Base-by-base conservation (phyloP, 2,888 invertebrate genomes). In the Aspidiotus destructor region DNA sequence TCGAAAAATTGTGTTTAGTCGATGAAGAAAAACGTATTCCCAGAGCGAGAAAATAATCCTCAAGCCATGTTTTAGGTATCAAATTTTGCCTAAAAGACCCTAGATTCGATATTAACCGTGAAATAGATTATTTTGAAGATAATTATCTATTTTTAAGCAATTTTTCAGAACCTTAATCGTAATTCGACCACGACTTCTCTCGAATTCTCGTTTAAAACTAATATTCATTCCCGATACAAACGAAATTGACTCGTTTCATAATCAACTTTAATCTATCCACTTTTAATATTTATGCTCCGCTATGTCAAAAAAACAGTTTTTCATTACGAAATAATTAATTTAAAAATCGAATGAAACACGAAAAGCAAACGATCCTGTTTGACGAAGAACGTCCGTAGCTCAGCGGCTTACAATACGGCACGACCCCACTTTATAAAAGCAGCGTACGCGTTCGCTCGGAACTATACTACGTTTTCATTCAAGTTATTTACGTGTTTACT, bases 301-400 rank as follows among this genome's bases (percentile, higher is more conserved):
- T 17, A 28, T 13, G 9, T 10, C 28, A 13, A 17, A 8, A 40
- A 11, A 58, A 58, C 13, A 28, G 2, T 9, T 58, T 28, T 58
- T 13, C 13, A 11, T 55, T 5, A 6, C 16, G 16, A 11, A 57
- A 64, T 17, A 28, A 57, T 16, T 16, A 41, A 57, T 17, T 41
- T 42, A 55, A 55, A n/a, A 17, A 58, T 41, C 17, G 15, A 42
- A 17, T 17, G 57, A 65, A 65, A 58, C 65, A 65, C 65, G 65
- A 57, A 65, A 57, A 65, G 11, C 28, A 17, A 65, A 57, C 17
- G 17, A 55, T 58, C 2, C 8, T 42, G 17, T 42, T 65, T 15
- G 9, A 44, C 42, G 15, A 15, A 17, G 17, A 8, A 40, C 16
- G 11, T 28, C 0, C 28, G 16, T 6, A 8, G 28, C 16, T 28